A percentile compares a stretch with the other conserved stretches of the same genome.
Conservation (phyloP, 2,888 invertebrate species). For the Tuta absoluta region DNA sequence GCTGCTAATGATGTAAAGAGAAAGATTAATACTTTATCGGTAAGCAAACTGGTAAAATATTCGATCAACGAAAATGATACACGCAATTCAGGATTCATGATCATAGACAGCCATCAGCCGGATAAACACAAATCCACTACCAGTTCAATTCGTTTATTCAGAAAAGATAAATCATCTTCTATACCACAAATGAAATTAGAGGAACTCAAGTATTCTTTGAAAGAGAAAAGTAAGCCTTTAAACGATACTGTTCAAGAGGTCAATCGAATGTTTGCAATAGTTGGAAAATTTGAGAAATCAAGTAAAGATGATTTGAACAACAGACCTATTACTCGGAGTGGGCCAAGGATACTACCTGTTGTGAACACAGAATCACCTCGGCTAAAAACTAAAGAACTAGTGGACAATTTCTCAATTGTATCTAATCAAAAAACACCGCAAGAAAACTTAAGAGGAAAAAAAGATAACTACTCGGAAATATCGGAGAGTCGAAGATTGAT, state of each 20-base stretch:
- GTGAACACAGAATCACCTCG: slow-evolving; percentile 48
- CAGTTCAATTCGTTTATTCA: slow-evolving; percentile 14
- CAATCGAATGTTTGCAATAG: slow-evolving; percentile 70
- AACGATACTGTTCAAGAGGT: slow-evolving; percentile 69
- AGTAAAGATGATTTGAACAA: slow-evolving; percentile 53
- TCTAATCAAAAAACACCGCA: slow-evolving; percentile 31
- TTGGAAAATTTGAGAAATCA: slow-evolving; percentile 44
- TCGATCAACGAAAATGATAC: slow-evolving; percentile 50
- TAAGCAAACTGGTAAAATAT: slow-evolving; percentile 43
- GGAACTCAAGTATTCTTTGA: slow-evolving; percentile 61
- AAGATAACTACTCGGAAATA: background rate
- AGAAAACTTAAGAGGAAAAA: background rate
- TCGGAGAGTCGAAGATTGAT: background rate
- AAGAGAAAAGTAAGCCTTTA: slow-evolving; percentile 58
- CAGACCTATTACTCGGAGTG: slow-evolving; percentile 60
- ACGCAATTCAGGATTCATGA: slow-evolving; percentile 47
- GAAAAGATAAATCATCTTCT: slow-evolving; percentile 67
- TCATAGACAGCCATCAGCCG: slow-evolving; percentile 55
- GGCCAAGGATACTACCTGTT: slow-evolving; percentile 68
- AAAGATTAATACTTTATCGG: slow-evolving; percentile 37
- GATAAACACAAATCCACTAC: slow-evolving; percentile 35
- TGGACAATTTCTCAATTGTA: slow-evolving; percentile 17
- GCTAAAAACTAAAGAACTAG: slow-evolving; percentile 21
- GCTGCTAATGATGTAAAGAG: slow-evolving; percentile 50
- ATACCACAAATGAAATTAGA: slow-evolving; percentile 75